Percentiles rank a stretch among this genome's conserved stretches.
phyloP scores from a whole-genome alignment of 2,888 invertebrate genomes.

The Drosophila infuscata region DNA sequence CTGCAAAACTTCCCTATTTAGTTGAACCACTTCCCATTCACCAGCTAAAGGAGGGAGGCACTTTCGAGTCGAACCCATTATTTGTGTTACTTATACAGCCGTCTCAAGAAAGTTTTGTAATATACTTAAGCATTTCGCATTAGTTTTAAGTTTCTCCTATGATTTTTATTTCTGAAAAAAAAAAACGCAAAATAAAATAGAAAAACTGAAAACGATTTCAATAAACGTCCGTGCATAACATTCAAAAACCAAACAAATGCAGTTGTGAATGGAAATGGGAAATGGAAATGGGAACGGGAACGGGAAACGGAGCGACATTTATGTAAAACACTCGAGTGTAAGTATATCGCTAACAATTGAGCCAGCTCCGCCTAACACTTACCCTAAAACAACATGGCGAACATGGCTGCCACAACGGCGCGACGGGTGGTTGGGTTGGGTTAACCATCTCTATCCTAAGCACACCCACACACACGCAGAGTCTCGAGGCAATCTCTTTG shows the following conservation, averaged over 20 bases:
- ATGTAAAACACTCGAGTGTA: conserved; percentile 55
- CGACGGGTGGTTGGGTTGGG: conserved; percentile 7
- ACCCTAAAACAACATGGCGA: conserved; percentile 60
- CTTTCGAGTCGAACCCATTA: conserved; percentile 9
- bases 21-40: conserved; percentile 1
- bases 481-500: conserved; percentile 64
- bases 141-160: conserved; percentile 65
- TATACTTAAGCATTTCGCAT: conserved; percentile 71
- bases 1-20: conserved; percentile 36
- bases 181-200: conserved; percentile 13
- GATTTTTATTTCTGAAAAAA: conserved; percentile 47
- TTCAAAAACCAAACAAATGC: conserved; percentile 65
- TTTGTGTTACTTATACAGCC: conserved; percentile 31
- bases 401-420: conserved; percentile 6
- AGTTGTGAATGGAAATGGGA: conserved; percentile 42
- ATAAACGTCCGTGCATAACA: conserved; percentile 78
- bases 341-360: conserved; percentile 60
- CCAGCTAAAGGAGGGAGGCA: not conserved
- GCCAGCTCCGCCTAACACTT: conserved; percentile 71
- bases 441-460: conserved; percentile 39
- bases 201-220: conserved; percentile 64
- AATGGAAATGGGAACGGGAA: conserved; percentile 8
- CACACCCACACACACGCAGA: conserved; percentile 3
- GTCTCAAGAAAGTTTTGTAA: conserved; percentile 53
- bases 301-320: conserved; percentile 12